Evolutionary conservation across 1,140 invertebrate species (phyloP).

Genomic region (Anadara kagoshimensis): DNA sequence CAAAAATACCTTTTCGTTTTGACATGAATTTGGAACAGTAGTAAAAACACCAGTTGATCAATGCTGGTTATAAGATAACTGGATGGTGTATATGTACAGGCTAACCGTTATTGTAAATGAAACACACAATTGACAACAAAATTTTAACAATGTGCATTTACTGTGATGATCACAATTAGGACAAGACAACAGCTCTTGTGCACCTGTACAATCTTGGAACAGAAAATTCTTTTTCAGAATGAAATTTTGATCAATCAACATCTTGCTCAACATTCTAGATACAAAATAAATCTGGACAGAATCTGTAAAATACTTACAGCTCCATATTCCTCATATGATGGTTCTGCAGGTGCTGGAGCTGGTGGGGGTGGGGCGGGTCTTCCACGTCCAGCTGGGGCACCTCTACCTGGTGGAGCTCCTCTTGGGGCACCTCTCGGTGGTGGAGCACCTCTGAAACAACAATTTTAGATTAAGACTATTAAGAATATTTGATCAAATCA

Average conservation of each 20-base stretch:
- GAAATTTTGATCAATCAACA: constrained; percentile 4
- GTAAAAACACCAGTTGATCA: no score
- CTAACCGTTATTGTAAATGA: no score
- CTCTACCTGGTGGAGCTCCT: constrained; percentile 13
- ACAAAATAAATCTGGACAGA: background rate
- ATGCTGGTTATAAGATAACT: no score
- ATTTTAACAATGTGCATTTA: no score
- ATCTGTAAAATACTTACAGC: background rate
- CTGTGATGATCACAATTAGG: no score
- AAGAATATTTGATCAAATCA: no score
- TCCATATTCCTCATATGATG: constrained; percentile 18
- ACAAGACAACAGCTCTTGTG: background rate
- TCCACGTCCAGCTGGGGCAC: constrained; percentile 22
- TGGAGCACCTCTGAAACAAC: constrained; percentile 11
- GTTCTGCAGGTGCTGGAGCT: constrained; percentile 12
- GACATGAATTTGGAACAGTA: no score
- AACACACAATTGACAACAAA: no score
- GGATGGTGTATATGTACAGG: no score
- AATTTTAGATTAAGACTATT: background rate
- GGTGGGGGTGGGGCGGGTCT: constrained; percentile 13
- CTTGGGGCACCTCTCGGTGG: constrained; percentile 10
- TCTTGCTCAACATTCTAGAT: constrained; percentile 1
- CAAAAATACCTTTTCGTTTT: no score
- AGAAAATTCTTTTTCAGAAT: background rate
- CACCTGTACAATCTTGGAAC: background rate